phyloP scores from a whole-genome alignment of 2,797 vertebrate species.

The Agapornis canus region DNA sequence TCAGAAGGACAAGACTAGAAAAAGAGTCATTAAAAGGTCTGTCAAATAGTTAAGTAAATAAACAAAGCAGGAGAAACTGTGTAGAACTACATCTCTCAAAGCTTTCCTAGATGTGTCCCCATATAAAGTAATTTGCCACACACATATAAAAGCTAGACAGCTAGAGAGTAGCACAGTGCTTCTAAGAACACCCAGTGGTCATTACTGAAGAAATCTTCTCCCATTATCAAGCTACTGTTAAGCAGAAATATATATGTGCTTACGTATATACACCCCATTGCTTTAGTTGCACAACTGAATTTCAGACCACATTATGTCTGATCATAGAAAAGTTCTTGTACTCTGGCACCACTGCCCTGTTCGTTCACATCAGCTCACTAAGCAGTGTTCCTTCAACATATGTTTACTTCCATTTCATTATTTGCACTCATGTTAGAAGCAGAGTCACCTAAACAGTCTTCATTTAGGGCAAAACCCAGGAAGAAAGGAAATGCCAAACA shows the following conservation, averaged over 20 bases:
- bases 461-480: neutral
- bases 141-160: neutral
- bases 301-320: neutral
- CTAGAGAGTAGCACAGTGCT: neutral
- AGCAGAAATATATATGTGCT: neutral
- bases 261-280: neutral
- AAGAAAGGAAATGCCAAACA: neutral
- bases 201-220: neutral
- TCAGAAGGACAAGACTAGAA: neutral
- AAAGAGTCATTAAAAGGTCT: neutral
- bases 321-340: neutral
- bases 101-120: neutral
- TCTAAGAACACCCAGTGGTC: neutral
- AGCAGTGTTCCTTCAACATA: neutral
- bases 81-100: neutral
- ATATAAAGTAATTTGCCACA: neutral
- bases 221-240: neutral
- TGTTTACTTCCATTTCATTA: neutral
- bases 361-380: neutral
- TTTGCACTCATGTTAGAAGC: neutral
- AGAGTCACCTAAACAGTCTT: neutral
- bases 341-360: neutral
- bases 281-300: neutral
- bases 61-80: neutral
- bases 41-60: neutral